A percentile compares a stretch with the other conserved stretches of the same genome.
Conservation (phyloP, 2,888 invertebrate genomes). For the Sialis fuliginosa region DNA sequence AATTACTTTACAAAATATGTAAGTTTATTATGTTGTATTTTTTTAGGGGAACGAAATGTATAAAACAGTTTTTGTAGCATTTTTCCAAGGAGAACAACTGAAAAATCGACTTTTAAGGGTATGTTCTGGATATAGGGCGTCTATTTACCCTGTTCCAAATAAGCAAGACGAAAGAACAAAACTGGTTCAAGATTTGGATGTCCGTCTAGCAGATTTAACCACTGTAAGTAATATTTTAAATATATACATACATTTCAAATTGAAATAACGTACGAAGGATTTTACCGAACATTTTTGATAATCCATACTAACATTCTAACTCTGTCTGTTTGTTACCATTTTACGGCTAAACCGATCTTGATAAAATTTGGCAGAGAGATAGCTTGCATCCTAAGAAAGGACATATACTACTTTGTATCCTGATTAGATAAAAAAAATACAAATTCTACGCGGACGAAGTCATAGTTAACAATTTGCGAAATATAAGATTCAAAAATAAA, state of each 20-base stretch:
- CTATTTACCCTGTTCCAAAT: conserved; percentile 82
- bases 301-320: too few species aligned
- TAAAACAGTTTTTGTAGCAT: conserved; percentile 79
- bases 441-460: too few species aligned
- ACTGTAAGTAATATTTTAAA: conserved; percentile 30
- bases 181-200: conserved; percentile 80
- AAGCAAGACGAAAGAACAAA: conserved; percentile 67
- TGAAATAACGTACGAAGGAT: too few species aligned
- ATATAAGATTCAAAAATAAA: not conserved
- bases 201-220: conserved; percentile 75
- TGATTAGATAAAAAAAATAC: too few species aligned
- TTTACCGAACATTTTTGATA: too few species aligned
- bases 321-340: too few species aligned
- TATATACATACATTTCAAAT: conserved; percentile 1
- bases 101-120: conserved; percentile 84
- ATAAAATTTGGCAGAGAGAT: too few species aligned
- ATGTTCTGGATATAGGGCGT: conserved; percentile 83
- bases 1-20: too few species aligned
- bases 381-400: too few species aligned
- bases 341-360: too few species aligned
- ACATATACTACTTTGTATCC: too few species aligned
- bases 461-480: not conserved
- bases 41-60: conserved; percentile 57
- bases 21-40: too few species aligned
- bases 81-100: conserved; percentile 84